phyloP scores from a whole-genome alignment of 37 sponge, comb jelly and placozoan genomes.

The Mnemiopsis leidyi region DNA sequence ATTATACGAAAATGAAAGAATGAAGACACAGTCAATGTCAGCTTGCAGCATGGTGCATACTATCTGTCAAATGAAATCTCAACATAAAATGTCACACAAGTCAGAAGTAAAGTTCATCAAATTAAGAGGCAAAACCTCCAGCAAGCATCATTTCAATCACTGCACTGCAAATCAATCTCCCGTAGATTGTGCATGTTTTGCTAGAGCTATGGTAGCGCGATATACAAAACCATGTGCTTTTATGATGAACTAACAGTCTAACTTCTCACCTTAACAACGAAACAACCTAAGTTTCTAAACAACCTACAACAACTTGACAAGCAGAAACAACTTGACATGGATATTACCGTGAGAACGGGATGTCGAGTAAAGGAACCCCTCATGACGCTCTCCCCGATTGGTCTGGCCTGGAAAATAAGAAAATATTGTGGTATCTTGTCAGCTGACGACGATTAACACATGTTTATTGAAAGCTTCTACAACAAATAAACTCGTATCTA shows the following conservation, averaged over 20 bases:
- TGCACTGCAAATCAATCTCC: neutral
- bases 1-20: no score
- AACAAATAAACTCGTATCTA: no score
- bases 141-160: conserved; percentile 55
- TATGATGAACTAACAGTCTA: no score
- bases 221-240: no score
- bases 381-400: conserved; percentile 19
- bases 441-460: no score
- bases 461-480: no score
- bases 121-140: neutral
- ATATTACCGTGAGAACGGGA: neutral
- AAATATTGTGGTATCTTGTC: no score
- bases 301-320: no score
- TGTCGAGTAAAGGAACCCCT: neutral
- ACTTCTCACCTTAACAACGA: no score
- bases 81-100: neutral
- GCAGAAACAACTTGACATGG: neutral
- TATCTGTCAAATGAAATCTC: neutral
- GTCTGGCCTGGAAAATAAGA: conserved; percentile 6
- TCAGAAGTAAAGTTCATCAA: neutral
- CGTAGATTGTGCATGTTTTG: neutral
- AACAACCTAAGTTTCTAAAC: no score
- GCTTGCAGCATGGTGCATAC: neutral
- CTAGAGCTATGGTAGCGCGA: neutral
- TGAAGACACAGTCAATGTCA: no score